Percentiles rank a stretch among this genome's conserved stretches.
Evolutionary conservation across 1,140 invertebrate genomes (phyloP).

Genomic region (Drosophila kohkoa): DNA sequence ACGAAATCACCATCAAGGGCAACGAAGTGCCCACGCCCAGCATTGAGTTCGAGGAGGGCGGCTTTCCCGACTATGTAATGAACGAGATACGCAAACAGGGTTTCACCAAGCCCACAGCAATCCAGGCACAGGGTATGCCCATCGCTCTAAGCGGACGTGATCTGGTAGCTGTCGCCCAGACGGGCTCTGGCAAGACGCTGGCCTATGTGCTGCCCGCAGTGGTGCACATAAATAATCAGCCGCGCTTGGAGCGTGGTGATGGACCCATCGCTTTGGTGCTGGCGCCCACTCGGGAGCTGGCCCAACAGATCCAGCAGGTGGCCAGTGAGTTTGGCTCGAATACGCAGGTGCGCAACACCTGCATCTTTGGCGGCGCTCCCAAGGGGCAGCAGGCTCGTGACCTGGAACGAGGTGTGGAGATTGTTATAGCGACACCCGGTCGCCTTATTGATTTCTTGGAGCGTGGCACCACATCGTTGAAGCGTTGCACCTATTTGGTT

Average conservation of each 20-base stretch:
- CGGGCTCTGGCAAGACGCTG: slow-evolving; percentile 96
- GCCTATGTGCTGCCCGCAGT: slow-evolving; percentile 94
- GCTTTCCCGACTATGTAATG: slow-evolving; percentile 93
- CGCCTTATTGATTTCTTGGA: slow-evolving; percentile 98
- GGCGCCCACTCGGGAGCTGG: slow-evolving; percentile 97
- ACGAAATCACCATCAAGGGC: slow-evolving; percentile 93
- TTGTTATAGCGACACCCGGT: slow-evolving; percentile 97
- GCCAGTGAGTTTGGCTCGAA: slow-evolving; percentile 95
- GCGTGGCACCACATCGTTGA: slow-evolving; percentile 94
- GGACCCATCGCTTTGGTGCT: slow-evolving; percentile 96
- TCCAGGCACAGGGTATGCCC: slow-evolving; percentile 96
- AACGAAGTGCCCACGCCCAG: slow-evolving; percentile 93
- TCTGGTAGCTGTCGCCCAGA: slow-evolving; percentile 98
- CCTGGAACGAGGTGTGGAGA: slow-evolving; percentile 94
- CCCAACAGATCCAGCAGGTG: slow-evolving; percentile 98
- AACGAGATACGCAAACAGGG: slow-evolving; percentile 92
- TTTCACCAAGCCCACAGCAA: slow-evolving; percentile 94
- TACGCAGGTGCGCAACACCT: slow-evolving; percentile 95
- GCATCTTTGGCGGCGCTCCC: slow-evolving; percentile 97
- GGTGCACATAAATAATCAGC: slow-evolving; percentile 97
- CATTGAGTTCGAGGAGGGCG: slow-evolving; percentile 92
- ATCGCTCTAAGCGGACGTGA: slow-evolving; percentile 96
- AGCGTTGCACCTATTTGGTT: slow-evolving; percentile 96
- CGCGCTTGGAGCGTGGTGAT: slow-evolving; percentile 90
- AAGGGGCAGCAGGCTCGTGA: slow-evolving; percentile 93